Conservation (phyloP, 2,113 vertebrate genomes). For the Triplophysa dalaica region DNA sequence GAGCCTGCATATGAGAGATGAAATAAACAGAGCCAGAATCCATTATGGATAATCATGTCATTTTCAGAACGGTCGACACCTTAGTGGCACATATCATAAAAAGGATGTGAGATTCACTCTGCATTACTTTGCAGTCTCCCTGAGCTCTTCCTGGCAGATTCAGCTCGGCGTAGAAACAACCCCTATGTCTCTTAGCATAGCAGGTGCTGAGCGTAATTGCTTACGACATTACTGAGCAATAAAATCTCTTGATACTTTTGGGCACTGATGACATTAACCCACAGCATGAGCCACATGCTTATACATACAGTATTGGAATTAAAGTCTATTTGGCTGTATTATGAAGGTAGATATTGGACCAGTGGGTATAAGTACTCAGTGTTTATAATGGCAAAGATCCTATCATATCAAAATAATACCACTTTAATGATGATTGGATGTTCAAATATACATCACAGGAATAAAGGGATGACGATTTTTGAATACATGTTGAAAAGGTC, state of each 20-base stretch:
- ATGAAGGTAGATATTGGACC: background rate
- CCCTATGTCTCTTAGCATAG: background rate
- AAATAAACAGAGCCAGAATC: conserved; percentile 49
- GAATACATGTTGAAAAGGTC: too few relatives aligned
- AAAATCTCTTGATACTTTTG: conserved; percentile 22
- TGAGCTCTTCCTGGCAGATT: conserved; percentile 54
- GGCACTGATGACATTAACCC: background rate
- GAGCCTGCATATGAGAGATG: conserved; percentile 45
- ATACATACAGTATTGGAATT: background rate
- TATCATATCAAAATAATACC: background rate
- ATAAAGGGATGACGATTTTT: too few relatives aligned
- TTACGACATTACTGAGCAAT: conserved; percentile 13
- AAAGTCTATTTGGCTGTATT: background rate
- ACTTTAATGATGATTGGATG: too few relatives aligned
- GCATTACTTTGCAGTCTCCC: conserved; percentile 58
- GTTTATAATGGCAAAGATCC: background rate
- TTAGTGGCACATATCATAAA: conserved; percentile 47
- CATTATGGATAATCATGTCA: conserved; percentile 42
- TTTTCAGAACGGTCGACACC: conserved; percentile 36
- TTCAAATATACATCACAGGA: too few relatives aligned
- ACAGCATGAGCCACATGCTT: background rate
- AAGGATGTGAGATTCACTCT: conserved; percentile 31
- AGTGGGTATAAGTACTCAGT: background rate
- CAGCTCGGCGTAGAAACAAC: conserved; percentile 23
- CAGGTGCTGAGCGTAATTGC: conserved; percentile 16